Percentiles rank a stretch among this genome's conserved stretches.
These are phyloP conservation scores for Oryzias sinensis DNA, from an alignment of 2,797 vertebrate species.

Conservation along the genomic window DNA sequence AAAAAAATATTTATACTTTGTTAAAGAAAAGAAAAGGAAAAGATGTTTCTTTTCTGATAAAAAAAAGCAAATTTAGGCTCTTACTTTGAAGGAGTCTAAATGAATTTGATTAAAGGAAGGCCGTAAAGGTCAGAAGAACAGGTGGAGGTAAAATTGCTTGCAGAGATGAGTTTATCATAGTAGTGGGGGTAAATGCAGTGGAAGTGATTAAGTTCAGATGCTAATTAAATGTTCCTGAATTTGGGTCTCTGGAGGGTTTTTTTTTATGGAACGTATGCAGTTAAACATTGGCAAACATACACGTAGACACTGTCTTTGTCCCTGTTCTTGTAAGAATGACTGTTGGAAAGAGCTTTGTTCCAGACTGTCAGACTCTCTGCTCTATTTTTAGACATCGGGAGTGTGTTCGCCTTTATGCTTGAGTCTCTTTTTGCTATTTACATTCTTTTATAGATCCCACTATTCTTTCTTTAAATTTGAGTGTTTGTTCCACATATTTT, in stretches of 20 bases:
- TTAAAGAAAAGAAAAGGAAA: no score
- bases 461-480: background rate
- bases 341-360: conserved; percentile 76
- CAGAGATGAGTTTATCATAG: conserved; percentile 6
- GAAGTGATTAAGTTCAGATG: conserved; percentile 43
- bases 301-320: conserved; percentile 30
- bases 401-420: conserved; percentile 64
- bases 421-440: conserved; percentile 22
- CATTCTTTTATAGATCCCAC: background rate
- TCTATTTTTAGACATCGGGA: conserved; percentile 77
- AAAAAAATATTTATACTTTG: no score
- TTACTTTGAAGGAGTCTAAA: conserved; percentile 4
- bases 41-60: background rate
- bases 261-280: conserved; percentile 29
- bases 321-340: conserved; percentile 60
- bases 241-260: conserved; percentile 26
- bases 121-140: conserved; percentile 6
- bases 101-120: conserved; percentile 25
- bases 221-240: conserved; percentile 64
- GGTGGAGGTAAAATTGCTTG: conserved; percentile 1
- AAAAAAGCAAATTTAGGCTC: conserved; percentile 17
- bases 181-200: conserved; percentile 28
- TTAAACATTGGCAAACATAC: conserved; percentile 29
- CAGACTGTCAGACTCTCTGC: conserved; percentile 65
- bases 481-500: background rate